phyloP scores from a whole-genome alignment of 2,113 vertebrate genomes.

The Phocoena phocoena region DNA sequence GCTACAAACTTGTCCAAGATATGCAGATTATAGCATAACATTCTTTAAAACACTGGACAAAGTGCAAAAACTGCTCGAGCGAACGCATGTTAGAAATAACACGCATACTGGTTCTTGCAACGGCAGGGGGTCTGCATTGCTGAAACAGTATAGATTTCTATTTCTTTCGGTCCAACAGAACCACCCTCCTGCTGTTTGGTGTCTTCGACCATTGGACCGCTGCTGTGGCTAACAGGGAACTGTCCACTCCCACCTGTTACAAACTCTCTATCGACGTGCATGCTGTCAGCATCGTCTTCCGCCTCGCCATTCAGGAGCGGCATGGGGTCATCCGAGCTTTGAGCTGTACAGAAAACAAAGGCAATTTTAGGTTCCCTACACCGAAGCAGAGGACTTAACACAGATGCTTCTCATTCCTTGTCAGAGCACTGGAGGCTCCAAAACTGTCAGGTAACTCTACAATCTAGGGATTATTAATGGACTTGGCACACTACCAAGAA shows the following conservation, averaged over 20 bases:
- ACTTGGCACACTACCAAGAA: neutral
- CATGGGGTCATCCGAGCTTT: constrained; percentile 77
- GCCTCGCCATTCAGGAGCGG: constrained; percentile 76
- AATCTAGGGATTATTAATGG: neutral
- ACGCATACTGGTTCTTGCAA: constrained; percentile 96
- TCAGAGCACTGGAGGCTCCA: neutral
- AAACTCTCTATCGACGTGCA: constrained; percentile 89
- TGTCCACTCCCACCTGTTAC: constrained; percentile 94
- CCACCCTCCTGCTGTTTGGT: constrained; percentile 86
- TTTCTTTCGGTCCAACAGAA: constrained; percentile 90
- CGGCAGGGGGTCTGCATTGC: constrained; percentile 98
- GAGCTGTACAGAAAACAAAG: constrained; percentile 76
- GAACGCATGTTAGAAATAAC: constrained; percentile 88
- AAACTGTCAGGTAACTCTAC: neutral
- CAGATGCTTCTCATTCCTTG: neutral
- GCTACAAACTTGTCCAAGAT: constrained; percentile 67
- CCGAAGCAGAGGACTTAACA: neutral
- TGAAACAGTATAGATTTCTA: constrained; percentile 96
- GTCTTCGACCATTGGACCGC: constrained; percentile 89
- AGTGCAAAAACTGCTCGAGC: constrained; percentile 64
- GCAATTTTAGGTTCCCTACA: constrained; percentile 31
- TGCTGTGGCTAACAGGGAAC: constrained; percentile 91
- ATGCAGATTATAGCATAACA: constrained; percentile 72
- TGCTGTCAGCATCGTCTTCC: constrained; percentile 88
- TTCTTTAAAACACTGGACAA: constrained; percentile 75